Evolutionary conservation across 2,888 invertebrate genomes (phyloP), one percentile per base, ranked within the genome.

Genomic region (Harpagoxenus sublaevis): DNA sequence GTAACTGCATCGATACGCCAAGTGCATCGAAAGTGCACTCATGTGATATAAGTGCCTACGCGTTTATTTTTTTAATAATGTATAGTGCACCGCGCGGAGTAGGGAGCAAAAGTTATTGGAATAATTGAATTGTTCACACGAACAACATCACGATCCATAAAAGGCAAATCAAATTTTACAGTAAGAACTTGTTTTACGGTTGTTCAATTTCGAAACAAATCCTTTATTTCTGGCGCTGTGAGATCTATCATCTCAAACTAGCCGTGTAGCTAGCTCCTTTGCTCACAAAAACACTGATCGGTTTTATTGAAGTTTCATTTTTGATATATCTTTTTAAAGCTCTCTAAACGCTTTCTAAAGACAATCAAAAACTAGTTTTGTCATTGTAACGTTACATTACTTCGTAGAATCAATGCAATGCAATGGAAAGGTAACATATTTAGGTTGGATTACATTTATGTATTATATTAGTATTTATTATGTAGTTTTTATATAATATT

Each of bases 1-100:
- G 57, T 87, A 71, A 75, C 66, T 63, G 88, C 75, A 79, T 88
- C 86, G 66, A 84, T 86, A 84, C 66, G 68, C 79, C 57, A 57
- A 81, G 86, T 85, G 83, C 74, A 85, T 88, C 71, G 78, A 82
- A 68, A 68, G 62, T 45, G 70, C 83, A 42, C 53, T 81, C 51
- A 77, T 84, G 66, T 55, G 60, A 81, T 81, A 71, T 71, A 71
- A 81, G 71, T 48, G 71, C 71, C 45, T 68, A 51, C 57, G 60
- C 79, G 71, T 71, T 79, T 60, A 81, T 68, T 71, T 81, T 73
- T 70, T 71, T 60, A 79, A 71, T 60, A 81, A 62, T 5, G 60
- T 71, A 28, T 35, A 81, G 48, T 51, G 48, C 60, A 60, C 12
- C 23, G 35, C 10, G 18, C 3, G 39, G 31, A 39, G 31, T 57